phyloP scores from a whole-genome alignment of 2,113 vertebrate species.

The Cervus canadensis region DNA sequence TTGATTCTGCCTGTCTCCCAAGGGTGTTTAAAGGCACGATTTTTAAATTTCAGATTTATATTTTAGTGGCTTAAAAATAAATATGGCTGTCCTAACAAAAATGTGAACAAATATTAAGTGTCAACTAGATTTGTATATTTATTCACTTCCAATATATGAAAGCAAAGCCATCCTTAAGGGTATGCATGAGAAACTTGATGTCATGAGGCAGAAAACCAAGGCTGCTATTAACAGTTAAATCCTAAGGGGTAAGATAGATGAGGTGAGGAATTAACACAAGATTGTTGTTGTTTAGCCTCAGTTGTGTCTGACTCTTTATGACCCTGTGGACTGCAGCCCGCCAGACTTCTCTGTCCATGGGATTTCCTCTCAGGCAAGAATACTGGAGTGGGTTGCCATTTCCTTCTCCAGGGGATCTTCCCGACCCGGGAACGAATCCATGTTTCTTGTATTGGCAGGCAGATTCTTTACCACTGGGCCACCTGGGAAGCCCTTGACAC shows the following conservation, averaged over 20 bases:
- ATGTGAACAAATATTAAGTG: background rate
- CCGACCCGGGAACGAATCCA: fast-evolving
- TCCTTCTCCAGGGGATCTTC: background rate
- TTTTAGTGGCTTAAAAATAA: background rate
- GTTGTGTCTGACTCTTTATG: background rate
- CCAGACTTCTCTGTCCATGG: background rate
- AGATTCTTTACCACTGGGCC: background rate
- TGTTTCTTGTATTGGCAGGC: background rate
- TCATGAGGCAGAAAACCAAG: background rate
- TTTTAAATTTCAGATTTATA: background rate
- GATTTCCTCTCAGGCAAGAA: background rate
- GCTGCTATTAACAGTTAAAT: background rate
- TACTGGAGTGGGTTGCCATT: background rate
- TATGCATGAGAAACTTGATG: background rate
- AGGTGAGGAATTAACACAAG: background rate
- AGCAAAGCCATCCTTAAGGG: background rate
- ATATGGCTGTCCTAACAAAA: background rate
- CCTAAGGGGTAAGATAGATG: background rate
- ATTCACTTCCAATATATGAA: background rate
- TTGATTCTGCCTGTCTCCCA: background rate
- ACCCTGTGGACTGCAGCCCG: background rate
- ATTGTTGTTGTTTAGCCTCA: background rate
- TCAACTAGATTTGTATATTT: background rate
- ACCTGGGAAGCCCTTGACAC: background rate
- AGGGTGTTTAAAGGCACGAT: background rate